Percentiles rank a stretch among this genome's conserved stretches.
phyloP scores from a whole-genome alignment of 1,140 invertebrate species.

The Drosophila subobscura region DNA sequence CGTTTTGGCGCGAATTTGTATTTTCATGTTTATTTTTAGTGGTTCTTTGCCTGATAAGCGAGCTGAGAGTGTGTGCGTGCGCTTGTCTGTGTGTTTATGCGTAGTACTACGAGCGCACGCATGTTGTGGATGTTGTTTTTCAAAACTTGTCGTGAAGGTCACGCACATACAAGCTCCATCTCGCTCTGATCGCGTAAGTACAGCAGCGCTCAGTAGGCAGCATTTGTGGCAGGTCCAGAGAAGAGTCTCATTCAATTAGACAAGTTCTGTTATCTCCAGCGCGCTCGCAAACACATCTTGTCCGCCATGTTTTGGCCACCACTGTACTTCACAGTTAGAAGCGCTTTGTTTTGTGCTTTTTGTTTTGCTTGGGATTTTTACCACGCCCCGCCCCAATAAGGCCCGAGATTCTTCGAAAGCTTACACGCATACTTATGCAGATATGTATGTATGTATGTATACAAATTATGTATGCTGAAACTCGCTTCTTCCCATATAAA shows the following conservation, averaged over 20 bases:
- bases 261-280: slow-evolving; percentile 44
- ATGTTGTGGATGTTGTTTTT: slow-evolving; percentile 67
- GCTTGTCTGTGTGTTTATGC: slow-evolving; percentile 33
- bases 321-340: slow-evolving; percentile 69
- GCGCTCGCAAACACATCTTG: slow-evolving; percentile 1
- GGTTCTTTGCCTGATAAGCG: slow-evolving; percentile 65
- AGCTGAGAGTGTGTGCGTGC: neutral
- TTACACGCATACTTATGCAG: slow-evolving; percentile 18
- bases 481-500: slow-evolving; percentile 61
- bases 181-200: slow-evolving; percentile 63
- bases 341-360: slow-evolving; percentile 52
- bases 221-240: slow-evolving; percentile 48
- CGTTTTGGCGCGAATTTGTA: slow-evolving; percentile 69
- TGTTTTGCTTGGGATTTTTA: slow-evolving; percentile 67
- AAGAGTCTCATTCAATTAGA: slow-evolving; percentile 39
- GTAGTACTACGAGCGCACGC: slow-evolving; percentile 59
- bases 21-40: slow-evolving; percentile 74
- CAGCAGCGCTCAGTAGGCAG: slow-evolving; percentile 56
- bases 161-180: slow-evolving; percentile 17
- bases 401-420: slow-evolving; percentile 12
- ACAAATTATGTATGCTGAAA: slow-evolving; percentile 72
- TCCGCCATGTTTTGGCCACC: slow-evolving; percentile 58
- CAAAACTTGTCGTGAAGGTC: slow-evolving; percentile 73
- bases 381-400: slow-evolving; percentile 52
- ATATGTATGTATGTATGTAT: slow-evolving; percentile 25